Evolutionary conservation across 2,888 invertebrate genomes (phyloP).

Genomic region (Tricholauxania praeusta): DNA sequence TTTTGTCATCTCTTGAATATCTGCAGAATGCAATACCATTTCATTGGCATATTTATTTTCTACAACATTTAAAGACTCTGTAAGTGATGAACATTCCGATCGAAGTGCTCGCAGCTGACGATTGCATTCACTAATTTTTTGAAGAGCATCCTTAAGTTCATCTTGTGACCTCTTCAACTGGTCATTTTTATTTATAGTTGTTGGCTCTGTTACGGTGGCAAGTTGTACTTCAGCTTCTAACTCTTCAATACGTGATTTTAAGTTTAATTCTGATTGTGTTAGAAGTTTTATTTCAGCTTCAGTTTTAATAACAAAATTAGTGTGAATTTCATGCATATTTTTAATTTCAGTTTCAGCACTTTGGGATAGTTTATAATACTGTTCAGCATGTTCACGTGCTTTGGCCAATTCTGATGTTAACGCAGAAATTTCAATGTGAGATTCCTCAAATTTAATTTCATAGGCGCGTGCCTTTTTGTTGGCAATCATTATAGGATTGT

Average conservation of each 20-base stretch:
- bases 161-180: conserved; percentile 74
- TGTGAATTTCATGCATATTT: conserved; percentile 73
- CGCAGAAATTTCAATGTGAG: conserved; percentile 75
- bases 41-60: conserved; percentile 86
- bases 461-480: conserved; percentile 77
- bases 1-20: conserved; percentile 76
- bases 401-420: conserved; percentile 79
- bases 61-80: conserved; percentile 75
- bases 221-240: conserved; percentile 79
- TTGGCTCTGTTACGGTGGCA: conserved; percentile 73
- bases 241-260: conserved; percentile 75
- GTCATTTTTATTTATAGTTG: conserved; percentile 62
- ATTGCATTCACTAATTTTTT: conserved; percentile 73
- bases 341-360: conserved; percentile 83
- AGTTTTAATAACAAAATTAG: conserved; percentile 72
- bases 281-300: conserved; percentile 72
- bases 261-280: conserved; percentile 65
- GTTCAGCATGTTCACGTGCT: conserved; percentile 82
- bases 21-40: conserved; percentile 82
- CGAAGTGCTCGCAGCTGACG: conserved; percentile 74
- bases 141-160: conserved; percentile 73
- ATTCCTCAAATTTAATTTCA: conserved; percentile 75
- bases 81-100: conserved; percentile 74
- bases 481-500: conserved; percentile 73
- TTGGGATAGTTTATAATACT: conserved; percentile 88